Evolutionary conservation across 2,797 vertebrate genomes (phyloP), one percentile per base, ranked within the genome.

Genomic region (Hirundo rustica): DNA sequence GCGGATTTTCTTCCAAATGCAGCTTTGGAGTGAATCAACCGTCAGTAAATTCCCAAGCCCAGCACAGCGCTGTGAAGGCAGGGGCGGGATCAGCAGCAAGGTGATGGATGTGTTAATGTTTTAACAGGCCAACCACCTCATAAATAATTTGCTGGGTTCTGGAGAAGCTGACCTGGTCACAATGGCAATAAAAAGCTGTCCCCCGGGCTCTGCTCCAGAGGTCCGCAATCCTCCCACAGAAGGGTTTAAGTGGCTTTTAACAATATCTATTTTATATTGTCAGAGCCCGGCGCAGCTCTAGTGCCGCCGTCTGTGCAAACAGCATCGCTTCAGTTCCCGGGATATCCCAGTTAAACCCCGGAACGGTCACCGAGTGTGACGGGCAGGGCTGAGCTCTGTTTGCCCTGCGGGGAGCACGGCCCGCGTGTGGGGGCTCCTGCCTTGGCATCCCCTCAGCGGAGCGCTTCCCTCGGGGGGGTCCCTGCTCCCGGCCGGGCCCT

Each of bases 141-240:
- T 91, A 87, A 95, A 96, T 94, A 82, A 95, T 94, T 82, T 55
- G 84, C 91, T 84, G 91, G 21, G 47, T 81, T 96, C 94, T 91
- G 48, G 75, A 91, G 89, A 74, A 86, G 55, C 84, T 88, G 95
- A 81, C 93, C 96, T 78, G 96, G 94, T 88, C 93, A 62, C 87
- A 11, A 54, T 6, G 44, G 84, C 78, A 88, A 95, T 92, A 92
- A 96, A 75, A 48, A 55, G 45, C 82, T 21, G 29, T 97, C 92
- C 93, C 95, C 58, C 8, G 82, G 89, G 93, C 65, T 84, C 95
- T 77, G 79, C 93, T 91, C 90, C 88, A 61, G 88, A 85, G 79
- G 34, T 89, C 89, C 40, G 22, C 85, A 93, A 20, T 62, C 74
- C 79, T 87, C 74, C 75, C 78, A 21, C 10, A 47, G 92, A 23